Evolutionary conservation across 2,888 invertebrate genomes (phyloP).

Genomic region (Lysandra coridon): DNA sequence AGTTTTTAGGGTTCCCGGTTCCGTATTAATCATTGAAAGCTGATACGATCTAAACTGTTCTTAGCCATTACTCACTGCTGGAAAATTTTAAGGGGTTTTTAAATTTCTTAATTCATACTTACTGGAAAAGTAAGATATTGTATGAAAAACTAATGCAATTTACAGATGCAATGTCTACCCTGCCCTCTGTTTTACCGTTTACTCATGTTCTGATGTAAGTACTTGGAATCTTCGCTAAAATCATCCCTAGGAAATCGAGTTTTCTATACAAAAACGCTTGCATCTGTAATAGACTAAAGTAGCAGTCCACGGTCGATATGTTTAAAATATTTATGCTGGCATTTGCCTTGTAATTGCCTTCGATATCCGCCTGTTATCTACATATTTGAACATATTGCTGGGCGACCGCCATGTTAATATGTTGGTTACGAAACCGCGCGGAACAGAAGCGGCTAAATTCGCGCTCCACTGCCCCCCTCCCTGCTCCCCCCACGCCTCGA

Average conservation of each 20-base stretch:
- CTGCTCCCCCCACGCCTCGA: background rate
- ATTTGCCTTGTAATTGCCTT: conserved; percentile 14
- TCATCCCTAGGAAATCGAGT: background rate
- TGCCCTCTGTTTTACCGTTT: too few species aligned
- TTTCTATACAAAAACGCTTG: background rate
- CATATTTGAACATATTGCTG: conserved; percentile 34
- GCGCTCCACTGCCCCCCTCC: conserved; percentile 63
- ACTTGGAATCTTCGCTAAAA: background rate
- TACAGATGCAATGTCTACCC: too few species aligned
- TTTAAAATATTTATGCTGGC: background rate
- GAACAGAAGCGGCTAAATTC: conserved; percentile 69
- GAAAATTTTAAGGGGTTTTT: too few species aligned
- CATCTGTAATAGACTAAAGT: background rate
- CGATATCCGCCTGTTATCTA: conserved; percentile 37
- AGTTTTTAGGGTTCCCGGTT: too few species aligned
- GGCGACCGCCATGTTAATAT: conserved; percentile 47
- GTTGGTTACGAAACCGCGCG: conserved; percentile 63
- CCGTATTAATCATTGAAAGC: too few species aligned
- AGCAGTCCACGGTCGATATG: background rate
- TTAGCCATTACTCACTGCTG: too few species aligned
- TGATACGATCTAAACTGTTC: too few species aligned
- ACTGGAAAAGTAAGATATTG: background rate
- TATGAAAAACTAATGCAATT: background rate
- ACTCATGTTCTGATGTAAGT: background rate
- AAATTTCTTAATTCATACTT: too few species aligned